A percentile compares a stretch with the other conserved stretches of the same genome.
These are phyloP conservation scores for Oreotragus oreotragus DNA, from an alignment of 2,113 vertebrate genomes.

Conservation along the genomic window DNA sequence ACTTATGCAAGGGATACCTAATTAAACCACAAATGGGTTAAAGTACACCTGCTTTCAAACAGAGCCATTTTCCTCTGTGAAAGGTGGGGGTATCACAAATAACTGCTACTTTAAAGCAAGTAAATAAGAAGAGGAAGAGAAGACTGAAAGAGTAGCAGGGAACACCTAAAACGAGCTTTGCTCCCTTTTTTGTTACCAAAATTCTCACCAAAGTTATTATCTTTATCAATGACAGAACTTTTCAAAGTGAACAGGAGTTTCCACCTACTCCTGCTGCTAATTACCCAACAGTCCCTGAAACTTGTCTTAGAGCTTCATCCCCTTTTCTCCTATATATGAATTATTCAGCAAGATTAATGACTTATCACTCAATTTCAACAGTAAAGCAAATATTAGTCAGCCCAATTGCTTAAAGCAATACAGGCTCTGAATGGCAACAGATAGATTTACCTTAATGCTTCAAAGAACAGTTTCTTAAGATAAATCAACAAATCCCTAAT, in stretches of 20 bases:
- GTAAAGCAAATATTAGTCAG: not conserved
- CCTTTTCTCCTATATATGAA: constrained; percentile 33
- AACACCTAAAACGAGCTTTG: not conserved
- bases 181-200: not conserved
- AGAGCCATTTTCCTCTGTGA: not conserved
- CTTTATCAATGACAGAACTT: not conserved
- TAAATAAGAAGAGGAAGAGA: not conserved
- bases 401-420: not conserved
- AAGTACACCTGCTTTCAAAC: not conserved
- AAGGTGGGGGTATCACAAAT: not conserved
- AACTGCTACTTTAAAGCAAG: not conserved
- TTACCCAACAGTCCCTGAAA: not conserved
- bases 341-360: constrained; percentile 57
- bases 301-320: not conserved
- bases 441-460: constrained; percentile 33
- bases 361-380: not conserved
- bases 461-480: constrained; percentile 10
- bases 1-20: not conserved
- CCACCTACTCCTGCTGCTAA: not conserved
- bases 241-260: not conserved
- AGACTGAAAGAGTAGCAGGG: not conserved
- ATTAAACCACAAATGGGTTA: not conserved
- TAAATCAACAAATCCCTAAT: constrained; percentile 54
- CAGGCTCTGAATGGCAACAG: not conserved
- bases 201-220: not conserved